A percentile compares a stretch with the other conserved stretches of the same genome.
Conservation (phyloP, 2,797 vertebrate genomes). For the Bovichtus diacanthus region DNA sequence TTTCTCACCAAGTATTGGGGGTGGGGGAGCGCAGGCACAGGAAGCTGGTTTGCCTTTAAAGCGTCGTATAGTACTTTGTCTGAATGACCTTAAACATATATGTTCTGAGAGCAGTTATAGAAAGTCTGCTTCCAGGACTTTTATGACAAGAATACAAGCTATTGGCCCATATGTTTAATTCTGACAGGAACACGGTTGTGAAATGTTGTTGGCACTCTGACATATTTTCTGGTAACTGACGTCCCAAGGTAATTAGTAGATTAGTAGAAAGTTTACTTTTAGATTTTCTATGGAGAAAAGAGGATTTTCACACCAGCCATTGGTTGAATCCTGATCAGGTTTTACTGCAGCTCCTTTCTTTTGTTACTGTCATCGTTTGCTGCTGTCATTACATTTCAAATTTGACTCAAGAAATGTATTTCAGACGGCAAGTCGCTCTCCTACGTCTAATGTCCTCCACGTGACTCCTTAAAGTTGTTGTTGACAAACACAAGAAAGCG, state of each 20-base stretch:
- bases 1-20: conserved; percentile 48
- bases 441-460: not conserved
- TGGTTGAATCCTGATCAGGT: not conserved
- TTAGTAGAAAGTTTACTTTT: not conserved
- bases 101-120: conserved; percentile 10
- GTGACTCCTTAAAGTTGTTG: not conserved
- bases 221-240: not conserved
- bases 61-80: conserved; percentile 47
- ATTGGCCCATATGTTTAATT: not conserved
- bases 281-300: not conserved
- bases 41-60: conserved; percentile 62
- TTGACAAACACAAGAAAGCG: conserved; percentile 29
- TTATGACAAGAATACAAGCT: not conserved
- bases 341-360: not conserved
- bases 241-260: conserved; percentile 23
- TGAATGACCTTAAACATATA: conserved; percentile 48
- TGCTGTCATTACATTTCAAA: not conserved
- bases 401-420: not conserved
- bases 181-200: conserved; percentile 17
- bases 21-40: conserved; percentile 40
- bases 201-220: conserved; percentile 16
- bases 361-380: not conserved
- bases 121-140: not conserved
- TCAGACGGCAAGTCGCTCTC: not conserved
- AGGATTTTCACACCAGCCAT: not conserved